Conservation (phyloP, 2,888 invertebrate species). For the Coenonympha arcania region DNA sequence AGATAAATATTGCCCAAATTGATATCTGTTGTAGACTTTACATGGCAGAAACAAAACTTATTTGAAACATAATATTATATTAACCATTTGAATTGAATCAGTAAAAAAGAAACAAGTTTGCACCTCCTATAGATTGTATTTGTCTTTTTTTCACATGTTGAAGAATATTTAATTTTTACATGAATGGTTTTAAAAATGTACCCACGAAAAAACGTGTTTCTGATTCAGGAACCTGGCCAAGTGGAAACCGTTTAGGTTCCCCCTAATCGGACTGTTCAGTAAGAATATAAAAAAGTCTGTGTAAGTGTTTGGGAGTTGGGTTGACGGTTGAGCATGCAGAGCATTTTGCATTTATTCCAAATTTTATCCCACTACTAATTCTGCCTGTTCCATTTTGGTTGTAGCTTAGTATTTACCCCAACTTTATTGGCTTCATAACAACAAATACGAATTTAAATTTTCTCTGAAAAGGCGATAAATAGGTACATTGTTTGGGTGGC, state of each 20-base stretch:
- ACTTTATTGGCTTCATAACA: constrained; percentile 4
- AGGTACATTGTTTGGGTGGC: background rate
- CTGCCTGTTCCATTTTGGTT: constrained; percentile 13
- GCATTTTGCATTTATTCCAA: constrained; percentile 20
- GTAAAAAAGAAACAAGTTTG: too few relatives aligned
- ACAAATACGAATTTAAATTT: background rate
- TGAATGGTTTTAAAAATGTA: background rate
- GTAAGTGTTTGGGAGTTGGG: constrained; percentile 52
- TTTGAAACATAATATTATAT: too few relatives aligned
- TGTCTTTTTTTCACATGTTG: too few relatives aligned
- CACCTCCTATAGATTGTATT: too few relatives aligned
- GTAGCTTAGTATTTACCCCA: constrained; percentile 9
- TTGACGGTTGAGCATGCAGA: constrained; percentile 18
- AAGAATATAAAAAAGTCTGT: constrained; percentile 55
- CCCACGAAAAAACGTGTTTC: constrained; percentile 24
- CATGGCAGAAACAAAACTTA: too few relatives aligned
- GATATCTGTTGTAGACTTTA: too few relatives aligned
- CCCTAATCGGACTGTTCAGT: constrained; percentile 54
- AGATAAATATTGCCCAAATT: too few relatives aligned
- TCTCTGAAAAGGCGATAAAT: background rate
- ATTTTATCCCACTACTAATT: constrained; percentile 21
- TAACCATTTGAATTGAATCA: too few relatives aligned
- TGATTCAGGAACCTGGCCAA: constrained; percentile 54
- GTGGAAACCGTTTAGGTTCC: constrained; percentile 54
- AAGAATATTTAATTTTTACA: background rate